A percentile compares a stretch with the other conserved stretches of the same genome.
Evolutionary conservation across 2,113 vertebrate species (phyloP).

Genomic region (Nipponia nippon): DNA sequence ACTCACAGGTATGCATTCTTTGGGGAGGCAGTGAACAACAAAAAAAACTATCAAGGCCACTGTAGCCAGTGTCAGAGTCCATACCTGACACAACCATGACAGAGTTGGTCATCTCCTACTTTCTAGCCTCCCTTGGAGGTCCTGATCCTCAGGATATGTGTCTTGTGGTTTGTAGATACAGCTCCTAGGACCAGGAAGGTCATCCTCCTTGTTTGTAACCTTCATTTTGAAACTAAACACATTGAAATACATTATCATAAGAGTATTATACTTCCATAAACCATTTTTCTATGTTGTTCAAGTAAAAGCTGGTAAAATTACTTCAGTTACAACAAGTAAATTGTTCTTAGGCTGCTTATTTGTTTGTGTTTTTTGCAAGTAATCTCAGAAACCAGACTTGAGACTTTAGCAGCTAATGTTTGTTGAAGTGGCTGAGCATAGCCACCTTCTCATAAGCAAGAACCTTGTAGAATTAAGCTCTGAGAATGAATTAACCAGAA

Average conservation of each 20-base stretch:
- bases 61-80: background rate
- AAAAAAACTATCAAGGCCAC: background rate
- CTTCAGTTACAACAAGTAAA: background rate
- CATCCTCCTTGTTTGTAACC: background rate
- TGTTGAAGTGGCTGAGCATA: background rate
- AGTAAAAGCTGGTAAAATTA: background rate
- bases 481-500: background rate
- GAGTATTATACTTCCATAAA: background rate
- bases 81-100: background rate
- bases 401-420: background rate
- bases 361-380: background rate
- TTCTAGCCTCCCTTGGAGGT: background rate
- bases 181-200: background rate
- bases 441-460: background rate
- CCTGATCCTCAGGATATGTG: background rate
- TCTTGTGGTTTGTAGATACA: background rate
- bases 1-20: background rate
- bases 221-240: background rate
- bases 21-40: background rate
- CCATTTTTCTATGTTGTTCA: background rate
- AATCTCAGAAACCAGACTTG: background rate
- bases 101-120: background rate
- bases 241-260: background rate
- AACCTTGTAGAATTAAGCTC: background rate
- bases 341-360: background rate